Conservation (phyloP, 1,140 invertebrate genomes). For the Drosophila tristis region DNA sequence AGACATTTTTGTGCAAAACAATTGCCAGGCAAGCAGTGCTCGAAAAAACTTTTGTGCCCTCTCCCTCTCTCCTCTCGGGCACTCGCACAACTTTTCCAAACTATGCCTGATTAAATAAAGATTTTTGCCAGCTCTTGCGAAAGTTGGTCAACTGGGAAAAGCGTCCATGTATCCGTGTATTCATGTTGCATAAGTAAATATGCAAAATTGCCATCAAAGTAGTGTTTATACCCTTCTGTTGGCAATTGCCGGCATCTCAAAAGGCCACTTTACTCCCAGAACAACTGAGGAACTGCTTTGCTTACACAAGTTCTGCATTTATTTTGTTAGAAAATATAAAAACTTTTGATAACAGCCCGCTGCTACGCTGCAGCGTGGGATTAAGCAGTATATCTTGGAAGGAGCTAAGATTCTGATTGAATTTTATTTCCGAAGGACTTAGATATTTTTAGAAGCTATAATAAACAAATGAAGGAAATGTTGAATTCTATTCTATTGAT, state of each 20-base stretch:
- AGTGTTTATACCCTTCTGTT: slow-evolving; percentile 34
- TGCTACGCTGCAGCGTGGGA: too few species aligned
- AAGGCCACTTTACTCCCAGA: slow-evolving; percentile 21
- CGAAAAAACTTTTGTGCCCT: slow-evolving; percentile 37
- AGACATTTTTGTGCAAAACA: slow-evolving; percentile 55
- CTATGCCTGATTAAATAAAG: slow-evolving; percentile 81
- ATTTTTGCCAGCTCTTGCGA: slow-evolving; percentile 39
- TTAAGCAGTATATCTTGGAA: neutral
- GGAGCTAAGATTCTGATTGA: too few species aligned
- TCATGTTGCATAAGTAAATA: slow-evolving; percentile 64
- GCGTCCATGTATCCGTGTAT: neutral
- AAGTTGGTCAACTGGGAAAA: slow-evolving; percentile 42
- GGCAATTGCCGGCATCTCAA: slow-evolving; percentile 18
- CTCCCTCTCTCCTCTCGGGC: too few species aligned
- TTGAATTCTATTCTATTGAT: too few species aligned
- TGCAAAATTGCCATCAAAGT: slow-evolving; percentile 55
- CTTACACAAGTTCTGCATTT: slow-evolving; percentile 15
- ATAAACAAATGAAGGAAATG: too few species aligned
- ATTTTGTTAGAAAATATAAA: slow-evolving; percentile 1
- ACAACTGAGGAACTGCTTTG: slow-evolving; percentile 10
- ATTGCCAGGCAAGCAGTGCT: slow-evolving; percentile 31
- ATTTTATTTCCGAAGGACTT: too few species aligned
- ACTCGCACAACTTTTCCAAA: slow-evolving; percentile 49
- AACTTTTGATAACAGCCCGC: neutral
- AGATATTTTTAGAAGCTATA: too few species aligned